Percentiles rank a stretch among this genome's conserved stretches.
phyloP scores from a whole-genome alignment of 1,140 invertebrate genomes.

The Belonocnema kinseyi region DNA sequence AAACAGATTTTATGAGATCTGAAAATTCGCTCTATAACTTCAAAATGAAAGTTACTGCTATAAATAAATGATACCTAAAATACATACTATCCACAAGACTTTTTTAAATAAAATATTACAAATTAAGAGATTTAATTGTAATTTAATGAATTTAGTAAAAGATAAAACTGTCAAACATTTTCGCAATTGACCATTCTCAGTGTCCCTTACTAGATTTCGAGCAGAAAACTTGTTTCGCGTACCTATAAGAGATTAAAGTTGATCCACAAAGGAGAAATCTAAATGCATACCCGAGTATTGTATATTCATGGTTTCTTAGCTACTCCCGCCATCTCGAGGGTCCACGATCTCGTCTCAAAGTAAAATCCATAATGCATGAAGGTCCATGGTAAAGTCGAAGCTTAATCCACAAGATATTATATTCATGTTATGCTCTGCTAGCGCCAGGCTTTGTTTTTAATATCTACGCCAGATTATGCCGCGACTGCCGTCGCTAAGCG shows the following conservation, averaged over 20 bases:
- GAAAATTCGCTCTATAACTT: no score
- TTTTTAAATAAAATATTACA: no score
- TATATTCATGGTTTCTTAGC: constrained; percentile 76
- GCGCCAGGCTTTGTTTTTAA: constrained; percentile 73
- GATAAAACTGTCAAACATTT: no score
- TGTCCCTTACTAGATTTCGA: no score
- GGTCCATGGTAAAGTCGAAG: constrained; percentile 66
- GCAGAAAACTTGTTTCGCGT: no score
- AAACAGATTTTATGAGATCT: no score
- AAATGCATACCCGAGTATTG: constrained; percentile 71
- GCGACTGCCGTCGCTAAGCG: not conserved
- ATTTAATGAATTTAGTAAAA: no score
- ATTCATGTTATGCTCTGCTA: constrained; percentile 72
- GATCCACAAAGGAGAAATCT: constrained; percentile 67
- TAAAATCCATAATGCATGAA: constrained; percentile 76
- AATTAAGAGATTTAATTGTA: no score
- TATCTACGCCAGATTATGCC: constrained; percentile 58
- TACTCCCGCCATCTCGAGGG: constrained; percentile 55
- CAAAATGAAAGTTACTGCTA: no score
- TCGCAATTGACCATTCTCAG: no score
- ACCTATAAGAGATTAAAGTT: constrained; percentile 66
- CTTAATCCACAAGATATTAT: constrained; percentile 73
- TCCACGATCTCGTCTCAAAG: constrained; percentile 60
- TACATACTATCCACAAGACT: no score
- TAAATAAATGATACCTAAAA: no score